Percentiles rank a stretch among this genome's conserved stretches.
Conservation (phyloP, 1,140 invertebrate genomes). For the Sminthurinus signatus region DNA sequence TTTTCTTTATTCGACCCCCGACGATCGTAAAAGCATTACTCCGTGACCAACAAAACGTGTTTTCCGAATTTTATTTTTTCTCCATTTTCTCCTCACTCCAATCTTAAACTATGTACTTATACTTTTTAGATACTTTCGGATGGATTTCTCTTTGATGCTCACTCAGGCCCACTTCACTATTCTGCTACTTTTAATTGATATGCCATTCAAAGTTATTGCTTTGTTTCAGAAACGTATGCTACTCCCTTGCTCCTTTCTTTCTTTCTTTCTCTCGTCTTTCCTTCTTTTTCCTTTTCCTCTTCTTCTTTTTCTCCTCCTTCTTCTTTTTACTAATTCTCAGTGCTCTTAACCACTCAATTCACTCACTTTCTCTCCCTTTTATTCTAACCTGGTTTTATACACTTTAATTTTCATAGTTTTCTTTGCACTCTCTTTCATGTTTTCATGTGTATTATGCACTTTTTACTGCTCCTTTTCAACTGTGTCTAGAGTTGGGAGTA, state of each 20-base stretch:
- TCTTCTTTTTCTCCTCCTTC: not conserved
- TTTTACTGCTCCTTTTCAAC: too few relatives aligned
- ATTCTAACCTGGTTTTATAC: too few relatives aligned
- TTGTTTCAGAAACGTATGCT: constrained; percentile 19
- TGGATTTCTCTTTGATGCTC: constrained; percentile 4
- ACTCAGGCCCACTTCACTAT: constrained; percentile 4
- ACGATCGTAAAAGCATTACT: constrained; percentile 43
- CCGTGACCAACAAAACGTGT: constrained; percentile 42
- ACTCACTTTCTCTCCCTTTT: too few relatives aligned
- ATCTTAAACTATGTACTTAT: constrained; percentile 22
- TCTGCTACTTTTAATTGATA: constrained; percentile 32
- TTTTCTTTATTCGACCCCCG: constrained; percentile 43
- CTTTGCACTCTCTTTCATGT: too few relatives aligned
- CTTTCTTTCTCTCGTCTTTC: not conserved
- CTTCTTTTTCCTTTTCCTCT: constrained; percentile 6
- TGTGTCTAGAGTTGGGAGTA: too few relatives aligned
- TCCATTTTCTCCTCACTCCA: constrained; percentile 24
- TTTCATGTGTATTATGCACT: too few relatives aligned
- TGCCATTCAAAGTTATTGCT: constrained; percentile 30
- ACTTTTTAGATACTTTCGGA: constrained; percentile 7
- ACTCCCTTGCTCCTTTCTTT: not conserved
- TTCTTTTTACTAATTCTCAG: not conserved
- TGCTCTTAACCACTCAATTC: not conserved
- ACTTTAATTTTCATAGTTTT: too few relatives aligned
- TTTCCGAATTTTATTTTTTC: constrained; percentile 42